phyloP scores from a whole-genome alignment of 2,797 vertebrate species.

The Ataeniobius toweri region DNA sequence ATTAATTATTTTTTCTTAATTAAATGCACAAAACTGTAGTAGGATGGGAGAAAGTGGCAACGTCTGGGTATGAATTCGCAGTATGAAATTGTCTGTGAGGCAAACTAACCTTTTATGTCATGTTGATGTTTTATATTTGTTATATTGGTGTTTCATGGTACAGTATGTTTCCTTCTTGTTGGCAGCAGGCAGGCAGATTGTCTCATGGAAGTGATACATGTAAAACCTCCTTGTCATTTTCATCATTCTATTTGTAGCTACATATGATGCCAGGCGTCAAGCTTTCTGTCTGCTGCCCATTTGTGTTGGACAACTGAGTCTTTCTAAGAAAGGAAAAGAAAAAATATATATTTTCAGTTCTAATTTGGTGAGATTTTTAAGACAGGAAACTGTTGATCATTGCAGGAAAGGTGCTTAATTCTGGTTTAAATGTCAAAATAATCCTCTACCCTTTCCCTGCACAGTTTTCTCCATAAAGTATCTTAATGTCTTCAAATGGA shows the following conservation, averaged over 20 bases:
- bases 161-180: not conserved
- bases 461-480: conserved; percentile 12
- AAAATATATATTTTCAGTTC: not conserved
- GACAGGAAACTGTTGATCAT: conserved; percentile 40
- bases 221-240: conserved; percentile 10
- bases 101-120: not conserved
- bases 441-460: conserved; percentile 9
- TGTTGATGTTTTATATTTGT: not conserved
- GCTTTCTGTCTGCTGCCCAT: conserved; percentile 12
- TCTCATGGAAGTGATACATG: conserved; percentile 42
- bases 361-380: conserved; percentile 34
- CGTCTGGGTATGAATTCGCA: not conserved
- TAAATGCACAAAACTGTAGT: not conserved
- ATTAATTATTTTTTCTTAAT: not conserved
- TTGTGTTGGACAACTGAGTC: conserved; percentile 12
- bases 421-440: conserved; percentile 44
- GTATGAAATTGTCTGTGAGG: not conserved
- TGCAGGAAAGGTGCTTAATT: conserved; percentile 32
- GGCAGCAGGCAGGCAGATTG: not conserved
- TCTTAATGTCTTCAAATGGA: conserved; percentile 25
- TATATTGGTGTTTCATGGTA: not conserved
- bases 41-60: not conserved
- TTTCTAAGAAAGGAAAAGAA: conserved; percentile 15
- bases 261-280: conserved; percentile 40
- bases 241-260: not conserved